phyloP scores from a whole-genome alignment of 2,888 invertebrate species.

The Scaptomyza cyrtandrae region DNA sequence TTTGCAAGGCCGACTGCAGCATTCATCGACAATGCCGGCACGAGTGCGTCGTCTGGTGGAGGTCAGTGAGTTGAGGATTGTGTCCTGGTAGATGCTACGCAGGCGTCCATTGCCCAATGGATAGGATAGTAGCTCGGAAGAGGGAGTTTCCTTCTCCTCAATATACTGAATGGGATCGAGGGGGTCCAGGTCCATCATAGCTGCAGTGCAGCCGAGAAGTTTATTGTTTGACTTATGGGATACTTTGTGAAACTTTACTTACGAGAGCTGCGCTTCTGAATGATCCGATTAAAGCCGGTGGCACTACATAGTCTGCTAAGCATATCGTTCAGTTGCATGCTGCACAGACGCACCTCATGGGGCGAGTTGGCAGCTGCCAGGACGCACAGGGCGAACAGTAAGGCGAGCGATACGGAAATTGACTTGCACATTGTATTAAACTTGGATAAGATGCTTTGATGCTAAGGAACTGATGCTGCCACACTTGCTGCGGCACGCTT shows the following conservation, averaged over 20 bases:
- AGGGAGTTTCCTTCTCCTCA: conserved; percentile 52
- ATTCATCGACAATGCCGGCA: conserved; percentile 57
- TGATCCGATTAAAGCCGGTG: conserved; percentile 49
- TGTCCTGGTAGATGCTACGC: conserved; percentile 41
- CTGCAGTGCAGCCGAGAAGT: conserved; percentile 9
- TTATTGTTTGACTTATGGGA: background rate
- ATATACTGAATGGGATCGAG: conserved; percentile 67
- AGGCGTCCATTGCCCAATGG: conserved; percentile 35
- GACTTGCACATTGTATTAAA: conserved; percentile 53
- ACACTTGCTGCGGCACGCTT: conserved; percentile 32
- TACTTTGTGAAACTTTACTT: conserved; percentile 35
- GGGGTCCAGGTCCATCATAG: conserved; percentile 35
- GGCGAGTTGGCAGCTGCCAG: conserved; percentile 6
- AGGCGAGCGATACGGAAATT: conserved; percentile 39
- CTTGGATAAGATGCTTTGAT: conserved; percentile 31
- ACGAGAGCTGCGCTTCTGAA: conserved; percentile 54
- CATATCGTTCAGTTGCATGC: conserved; percentile 46
- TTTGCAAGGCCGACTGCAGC: conserved; percentile 46
- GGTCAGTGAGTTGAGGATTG: conserved; percentile 51
- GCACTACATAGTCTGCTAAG: conserved; percentile 37
- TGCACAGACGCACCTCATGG: conserved; percentile 42
- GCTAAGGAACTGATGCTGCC: conserved; percentile 51
- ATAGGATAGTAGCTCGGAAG: conserved; percentile 36
- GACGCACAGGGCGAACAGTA: conserved; percentile 27
- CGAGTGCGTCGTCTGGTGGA: conserved; percentile 60